Base-by-base conservation (phyloP, 2,888 invertebrate species). In the Gymnosoma rotundatum region DNA sequence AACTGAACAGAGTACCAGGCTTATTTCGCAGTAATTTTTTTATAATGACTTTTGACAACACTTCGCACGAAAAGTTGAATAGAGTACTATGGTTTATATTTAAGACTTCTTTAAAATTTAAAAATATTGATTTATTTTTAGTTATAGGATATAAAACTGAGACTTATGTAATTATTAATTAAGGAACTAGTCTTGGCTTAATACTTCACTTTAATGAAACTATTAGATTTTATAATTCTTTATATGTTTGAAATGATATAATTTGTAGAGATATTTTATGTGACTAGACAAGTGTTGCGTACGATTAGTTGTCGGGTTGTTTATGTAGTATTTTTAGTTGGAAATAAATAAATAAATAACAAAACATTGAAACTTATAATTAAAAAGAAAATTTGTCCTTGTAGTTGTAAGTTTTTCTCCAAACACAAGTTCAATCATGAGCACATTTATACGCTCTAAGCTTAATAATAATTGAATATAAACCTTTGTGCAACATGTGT, bases 401-500 rank as follows among this genome's bases (percentile, higher is more conserved):
- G 14, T 42, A 25, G 42, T 42, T 54, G 14, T 42, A n/a, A 25
- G 18, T 63, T 54, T 25, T 63, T 6, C 5, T 50, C 2, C 2
- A 42, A 42, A 20, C 50, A 18, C 18, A 16, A 48, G 4, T 6
- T 48, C 14, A 18, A 18, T 12, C 60, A 67, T n/a, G 5, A 2
- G 25, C 25, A 25, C 25, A 60, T 0, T 12, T 42, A 42, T 25
- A n/a, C n/a, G n/a, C n/a, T n/a, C n/a, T n/a, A n/a, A n/a, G n/a
- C n/a, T n/a, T n/a, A n/a, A 1, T 36, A 25, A 45, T 60, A 76
- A 42, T 42, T 52, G 21, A 42, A 20, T 36, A 12, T 10, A 69
- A 74, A 63, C 74, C 52, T 74, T 74, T 67, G 36, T 60, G n/a
- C n/a, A 54, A 48, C 36, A 80, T 21, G 18, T 69, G 80, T 69